phyloP scores from a whole-genome alignment of 64 coral and sea anemone species.

The Platygyra sinensis region DNA sequence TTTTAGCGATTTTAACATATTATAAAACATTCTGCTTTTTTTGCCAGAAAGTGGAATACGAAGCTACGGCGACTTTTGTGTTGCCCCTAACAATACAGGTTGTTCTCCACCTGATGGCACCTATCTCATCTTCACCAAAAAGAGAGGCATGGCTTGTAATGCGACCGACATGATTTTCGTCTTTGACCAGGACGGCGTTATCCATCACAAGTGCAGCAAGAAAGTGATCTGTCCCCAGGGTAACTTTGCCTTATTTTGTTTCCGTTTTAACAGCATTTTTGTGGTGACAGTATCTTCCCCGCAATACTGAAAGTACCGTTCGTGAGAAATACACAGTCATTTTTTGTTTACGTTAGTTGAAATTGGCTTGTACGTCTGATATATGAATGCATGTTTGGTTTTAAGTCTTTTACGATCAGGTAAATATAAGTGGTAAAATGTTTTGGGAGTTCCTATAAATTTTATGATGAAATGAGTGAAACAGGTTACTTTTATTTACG shows the following conservation, averaged over 20 bases:
- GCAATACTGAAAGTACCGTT: neutral
- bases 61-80: slow-evolving; percentile 26
- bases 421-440: no score
- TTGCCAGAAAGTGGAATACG: slow-evolving; percentile 46
- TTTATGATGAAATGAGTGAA: no score
- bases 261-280: neutral
- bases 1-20: no score
- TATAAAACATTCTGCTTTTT: neutral
- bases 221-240: slow-evolving; percentile 42
- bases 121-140: slow-evolving; percentile 29
- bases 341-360: no score
- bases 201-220: slow-evolving; percentile 53
- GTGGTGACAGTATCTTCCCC: neutral
- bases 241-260: neutral
- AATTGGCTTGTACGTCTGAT: no score
- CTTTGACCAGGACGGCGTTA: slow-evolving; percentile 26
- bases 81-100: slow-evolving; percentile 10
- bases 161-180: slow-evolving; percentile 33
- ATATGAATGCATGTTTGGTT: no score
- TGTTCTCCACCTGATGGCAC: slow-evolving; percentile 21
- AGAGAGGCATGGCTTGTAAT: slow-evolving; percentile 19
- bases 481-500: no score
- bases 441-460: no score
- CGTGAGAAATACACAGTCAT: neutral
- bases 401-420: no score